Evolutionary conservation across 2,888 invertebrate species (phyloP).

Genomic region (Pogonocherus hispidulus): DNA sequence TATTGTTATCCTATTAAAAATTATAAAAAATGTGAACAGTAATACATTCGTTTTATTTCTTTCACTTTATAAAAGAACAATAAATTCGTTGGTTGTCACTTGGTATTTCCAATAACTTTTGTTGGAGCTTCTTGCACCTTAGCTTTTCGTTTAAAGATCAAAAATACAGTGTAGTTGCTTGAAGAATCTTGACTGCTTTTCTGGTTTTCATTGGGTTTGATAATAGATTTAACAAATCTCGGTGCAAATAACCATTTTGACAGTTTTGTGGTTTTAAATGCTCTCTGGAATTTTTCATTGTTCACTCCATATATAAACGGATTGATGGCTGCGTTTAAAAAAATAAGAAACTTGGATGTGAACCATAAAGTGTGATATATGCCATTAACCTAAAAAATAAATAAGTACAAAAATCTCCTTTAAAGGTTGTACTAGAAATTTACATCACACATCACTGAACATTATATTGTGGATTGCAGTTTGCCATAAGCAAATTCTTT

Average conservation of each 20-base stretch:
- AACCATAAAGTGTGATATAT: conserved; percentile 77
- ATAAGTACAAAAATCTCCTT: background rate
- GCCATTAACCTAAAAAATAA: conserved; percentile 70
- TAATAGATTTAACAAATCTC: conserved; percentile 28
- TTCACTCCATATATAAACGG: conserved; percentile 84
- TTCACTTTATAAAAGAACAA: background rate
- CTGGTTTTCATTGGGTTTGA: conserved; percentile 32
- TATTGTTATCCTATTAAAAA: conserved; percentile 33
- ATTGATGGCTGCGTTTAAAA: conserved; percentile 81
- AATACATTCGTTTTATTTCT: conserved; percentile 18
- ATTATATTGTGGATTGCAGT: no score
- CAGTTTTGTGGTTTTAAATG: conserved; percentile 73
- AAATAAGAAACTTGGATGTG: conserved; percentile 78
- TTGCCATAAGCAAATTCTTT: no score
- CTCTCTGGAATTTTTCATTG: conserved; percentile 78
- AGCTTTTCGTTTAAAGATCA: conserved; percentile 50
- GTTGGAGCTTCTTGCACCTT: conserved; percentile 30
- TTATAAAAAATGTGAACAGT: conserved; percentile 23
- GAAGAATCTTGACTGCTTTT: conserved; percentile 40
- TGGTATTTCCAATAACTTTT: conserved; percentile 34
- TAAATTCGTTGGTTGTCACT: background rate
- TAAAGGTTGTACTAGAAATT: conserved; percentile 46
- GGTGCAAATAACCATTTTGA: conserved; percentile 67
- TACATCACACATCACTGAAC: no score
- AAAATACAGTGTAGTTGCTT: conserved; percentile 47